phyloP scores from a whole-genome alignment of 1,140 invertebrate species.

The Lucilia sericata region DNA sequence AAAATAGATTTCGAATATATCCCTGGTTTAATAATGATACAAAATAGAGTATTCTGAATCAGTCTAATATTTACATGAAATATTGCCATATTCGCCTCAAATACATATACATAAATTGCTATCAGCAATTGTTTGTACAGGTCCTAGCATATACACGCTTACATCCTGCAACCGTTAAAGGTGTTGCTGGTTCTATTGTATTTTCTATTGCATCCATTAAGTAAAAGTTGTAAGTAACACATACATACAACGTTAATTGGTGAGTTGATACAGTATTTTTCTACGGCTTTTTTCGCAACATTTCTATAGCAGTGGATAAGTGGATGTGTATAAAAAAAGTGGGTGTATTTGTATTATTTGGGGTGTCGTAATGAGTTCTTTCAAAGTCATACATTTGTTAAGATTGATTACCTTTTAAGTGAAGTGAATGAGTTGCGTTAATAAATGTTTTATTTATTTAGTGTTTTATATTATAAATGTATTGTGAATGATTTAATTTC shows the following conservation, averaged over 20 bases:
- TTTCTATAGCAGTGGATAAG: neutral
- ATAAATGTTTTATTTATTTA: neutral
- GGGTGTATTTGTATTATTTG: neutral
- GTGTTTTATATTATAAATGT: neutral
- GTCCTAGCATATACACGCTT: neutral
- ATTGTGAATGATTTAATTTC: neutral
- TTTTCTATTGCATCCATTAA: constrained; percentile 19
- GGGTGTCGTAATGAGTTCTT: neutral
- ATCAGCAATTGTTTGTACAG: neutral
- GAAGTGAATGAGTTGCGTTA: neutral
- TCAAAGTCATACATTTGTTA: neutral
- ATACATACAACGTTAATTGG: neutral
- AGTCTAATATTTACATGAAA: no score
- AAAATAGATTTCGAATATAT: no score
- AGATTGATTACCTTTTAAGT: neutral
- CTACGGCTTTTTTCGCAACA: neutral
- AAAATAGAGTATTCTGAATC: no score
- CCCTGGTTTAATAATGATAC: no score
- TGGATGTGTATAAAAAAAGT: neutral
- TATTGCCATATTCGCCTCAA: neutral
- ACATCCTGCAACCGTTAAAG: neutral
- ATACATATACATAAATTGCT: neutral
- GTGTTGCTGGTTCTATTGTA: neutral
- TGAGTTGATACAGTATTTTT: neutral
- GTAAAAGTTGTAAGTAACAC: neutral